Conservation (phyloP, 1,140 invertebrate species). For the Gerris buenoi region DNA sequence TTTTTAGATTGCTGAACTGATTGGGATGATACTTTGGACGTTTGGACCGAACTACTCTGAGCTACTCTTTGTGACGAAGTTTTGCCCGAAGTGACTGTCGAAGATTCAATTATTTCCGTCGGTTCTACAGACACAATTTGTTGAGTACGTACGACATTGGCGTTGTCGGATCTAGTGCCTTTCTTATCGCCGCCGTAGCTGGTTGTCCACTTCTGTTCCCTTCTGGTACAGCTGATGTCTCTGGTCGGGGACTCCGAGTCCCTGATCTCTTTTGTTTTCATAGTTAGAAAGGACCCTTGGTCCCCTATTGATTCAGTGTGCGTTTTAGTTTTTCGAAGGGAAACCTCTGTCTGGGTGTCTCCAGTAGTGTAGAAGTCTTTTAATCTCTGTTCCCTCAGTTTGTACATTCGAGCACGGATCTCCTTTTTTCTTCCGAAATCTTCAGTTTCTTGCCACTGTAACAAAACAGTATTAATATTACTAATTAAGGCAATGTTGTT, state of each 20-base stretch:
- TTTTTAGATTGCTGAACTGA: neutral
- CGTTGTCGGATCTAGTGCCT: neutral
- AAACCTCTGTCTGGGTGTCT: constrained; percentile 28
- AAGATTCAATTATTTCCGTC: neutral
- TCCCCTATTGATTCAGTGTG: constrained; percentile 51
- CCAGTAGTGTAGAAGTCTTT: constrained; percentile 47
- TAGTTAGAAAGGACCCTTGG: constrained; percentile 48
- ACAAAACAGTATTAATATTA: no score
- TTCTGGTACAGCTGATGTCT: constrained; percentile 31
- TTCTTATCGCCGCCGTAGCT: neutral
- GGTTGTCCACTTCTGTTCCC: constrained; percentile 21
- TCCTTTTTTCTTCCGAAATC: constrained; percentile 71
- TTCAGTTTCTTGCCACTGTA: constrained; percentile 68
- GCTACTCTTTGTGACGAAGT: neutral
- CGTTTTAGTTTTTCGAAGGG: constrained; percentile 27
- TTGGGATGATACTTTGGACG: neutral
- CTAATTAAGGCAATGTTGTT: no score
- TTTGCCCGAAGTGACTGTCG: neutral
- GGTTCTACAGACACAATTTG: neutral
- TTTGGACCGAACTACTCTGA: neutral
- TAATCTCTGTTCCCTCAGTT: constrained; percentile 56
- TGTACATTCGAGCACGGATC: constrained; percentile 67
- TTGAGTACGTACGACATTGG: neutral
- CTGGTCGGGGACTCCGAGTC: constrained; percentile 56
- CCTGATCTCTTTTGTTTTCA: constrained; percentile 58